A percentile compares a stretch with the other conserved stretches of the same genome.
These are phyloP conservation scores for Electrophaes corylata DNA, from an alignment of 2,888 invertebrate species.

Conservation along the genomic window DNA sequence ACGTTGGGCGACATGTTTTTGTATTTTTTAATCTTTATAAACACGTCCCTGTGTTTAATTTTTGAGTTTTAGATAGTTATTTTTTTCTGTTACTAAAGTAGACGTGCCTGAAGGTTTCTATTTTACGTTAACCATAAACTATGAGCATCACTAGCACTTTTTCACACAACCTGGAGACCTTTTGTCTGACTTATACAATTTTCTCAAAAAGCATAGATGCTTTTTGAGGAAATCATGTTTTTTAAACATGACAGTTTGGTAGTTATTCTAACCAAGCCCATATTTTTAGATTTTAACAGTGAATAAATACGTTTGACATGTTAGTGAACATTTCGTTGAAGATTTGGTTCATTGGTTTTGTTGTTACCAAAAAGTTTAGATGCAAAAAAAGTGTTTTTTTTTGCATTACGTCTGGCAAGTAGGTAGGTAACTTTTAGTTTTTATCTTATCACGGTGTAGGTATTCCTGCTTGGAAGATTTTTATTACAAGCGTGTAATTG, in stretches of 20 bases:
- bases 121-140: background rate
- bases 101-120: background rate
- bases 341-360: too few species aligned
- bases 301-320: too few species aligned
- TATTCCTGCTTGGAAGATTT: background rate
- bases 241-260: conserved; percentile 6
- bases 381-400: too few species aligned
- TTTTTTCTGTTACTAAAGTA: background rate
- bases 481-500: background rate
- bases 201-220: too few species aligned
- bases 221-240: conserved; percentile 8
- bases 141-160: conserved; percentile 49
- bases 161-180: conserved; percentile 51
- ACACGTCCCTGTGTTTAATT: too few species aligned
- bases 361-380: too few species aligned
- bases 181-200: conserved; percentile 55
- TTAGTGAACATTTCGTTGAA: too few species aligned
- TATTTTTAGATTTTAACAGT: too few species aligned
- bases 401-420: too few species aligned
- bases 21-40: background rate
- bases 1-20: conserved; percentile 79
- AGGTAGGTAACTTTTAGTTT: too few species aligned
- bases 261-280: too few species aligned
- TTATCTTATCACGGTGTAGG: too few species aligned
- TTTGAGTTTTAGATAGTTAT: background rate